Base-by-base conservation (phyloP, 2,888 invertebrate genomes). In the Xanthia icteritia region DNA sequence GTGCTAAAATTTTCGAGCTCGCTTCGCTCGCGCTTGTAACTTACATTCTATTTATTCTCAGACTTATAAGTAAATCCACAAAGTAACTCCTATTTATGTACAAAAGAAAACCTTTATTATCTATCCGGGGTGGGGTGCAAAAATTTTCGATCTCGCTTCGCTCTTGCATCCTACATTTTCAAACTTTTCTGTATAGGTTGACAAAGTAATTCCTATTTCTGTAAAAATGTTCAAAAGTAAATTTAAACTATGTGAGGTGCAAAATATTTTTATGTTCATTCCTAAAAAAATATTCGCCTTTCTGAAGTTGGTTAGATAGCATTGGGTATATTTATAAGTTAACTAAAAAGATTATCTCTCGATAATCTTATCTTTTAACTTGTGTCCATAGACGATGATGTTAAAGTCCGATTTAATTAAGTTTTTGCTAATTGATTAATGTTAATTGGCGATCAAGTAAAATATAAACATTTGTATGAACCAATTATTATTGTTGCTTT, bases 391-490 rank as follows among this genome's bases (percentile, higher is more conserved):
- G 39, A 31, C 61, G 2, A 31, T 2, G 31, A 42, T 11, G 8
- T 36, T 61, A 61, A 73, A 27, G n/a, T 31, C 56, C 42, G 1
- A 36, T 48, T 48, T 36, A 64, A 81, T 76, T 27, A 45, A 31
- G n/a, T 48, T 65, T 76, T 60, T 65, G 15, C 36, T 76, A 65
- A 76, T 76, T 65, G 51, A 65, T 82, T 15, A 81, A 80, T 64
- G 60, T 76, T 82, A 76, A 69, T 82, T 69, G 45, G 64, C 42
- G 45, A 36, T 69, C 48, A 60, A 61, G 45, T 65, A 11, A 36
- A 54, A 64, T 23, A 48, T 67, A 27, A 54, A 65, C 45, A 45
- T 60, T 15, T 54, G 31, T 36, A 80, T 73, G 51, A 51, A 78
- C 58, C 48, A 58, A 58, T 58, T 80, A 58, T 64, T 58, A 31